Base-by-base conservation (phyloP, 1,140 invertebrate genomes). In the Campodea augens region DNA sequence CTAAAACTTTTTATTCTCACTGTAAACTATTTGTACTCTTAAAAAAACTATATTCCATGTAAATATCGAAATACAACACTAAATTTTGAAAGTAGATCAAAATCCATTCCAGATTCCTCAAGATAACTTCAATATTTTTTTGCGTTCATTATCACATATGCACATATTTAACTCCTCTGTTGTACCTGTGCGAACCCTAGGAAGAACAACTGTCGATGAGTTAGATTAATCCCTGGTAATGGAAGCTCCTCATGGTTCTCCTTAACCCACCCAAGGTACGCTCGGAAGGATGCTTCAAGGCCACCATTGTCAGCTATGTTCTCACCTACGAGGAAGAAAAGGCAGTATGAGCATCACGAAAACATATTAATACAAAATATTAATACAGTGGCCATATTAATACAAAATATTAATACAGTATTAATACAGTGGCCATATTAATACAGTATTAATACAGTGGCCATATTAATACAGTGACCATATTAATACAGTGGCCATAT, bases 251-350 rank as follows among this genome's bases (percentile, higher is more conserved):
- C 65, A 40, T 60, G 62, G 53, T 67, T 54, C 32, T 56, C 52
- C 19, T 47, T 48, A 15, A 53, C 39, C 65, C 66, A 78, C 23
- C 72, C 70, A 29, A 80, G 51, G 55, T 90, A 95, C 2, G 88
- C 89, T 65, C 88, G 77, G 60, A 78, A 92, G 0, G 88, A 83
- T 1, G 87, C 87, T 57, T 90, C 87, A 0, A 95, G 62, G 0
- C 88, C 89, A 4, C 88, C 89, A 63, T 93, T 93, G 56, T 95
- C 89, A 1, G 88, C 88, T 45, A 95, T 91, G 56, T 92, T 93
- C 60, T 92, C 88, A 37, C 80, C 80, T 79, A 23, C 19, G 22
- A 42, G n/a, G 13, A 21, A 42, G n/a, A 18, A 13, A 10, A 42
- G 0, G 47, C 52, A 44, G 49, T 53, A 38, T 51, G 47, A 44